Conservation (phyloP, 2,113 vertebrate genomes). For the Montifringilla adamsi region DNA sequence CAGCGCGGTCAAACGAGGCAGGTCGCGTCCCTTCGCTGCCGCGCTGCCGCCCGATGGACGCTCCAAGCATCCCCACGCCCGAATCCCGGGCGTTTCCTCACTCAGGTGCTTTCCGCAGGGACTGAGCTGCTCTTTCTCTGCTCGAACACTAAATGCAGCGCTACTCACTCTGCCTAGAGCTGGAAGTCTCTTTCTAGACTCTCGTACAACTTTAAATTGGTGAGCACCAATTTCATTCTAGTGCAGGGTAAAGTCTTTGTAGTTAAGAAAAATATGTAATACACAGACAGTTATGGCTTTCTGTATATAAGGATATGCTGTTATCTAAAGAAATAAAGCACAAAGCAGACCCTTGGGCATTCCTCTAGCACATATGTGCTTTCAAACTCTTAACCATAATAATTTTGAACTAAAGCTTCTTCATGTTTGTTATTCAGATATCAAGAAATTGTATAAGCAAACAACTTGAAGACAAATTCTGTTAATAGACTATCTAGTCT, state of each 20-base stretch:
- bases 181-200: neutral
- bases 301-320: neutral
- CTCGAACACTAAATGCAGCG: neutral
- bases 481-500: neutral
- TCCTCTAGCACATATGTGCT: neutral
- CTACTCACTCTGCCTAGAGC: accelerated
- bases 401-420: neutral
- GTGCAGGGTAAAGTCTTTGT: neutral
- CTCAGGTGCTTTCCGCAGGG: accelerated
- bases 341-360: neutral
- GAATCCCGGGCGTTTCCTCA: accelerated
- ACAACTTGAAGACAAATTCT: neutral
- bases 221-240: neutral
- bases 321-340: neutral
- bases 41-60: neutral
- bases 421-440: neutral
- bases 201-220: neutral
- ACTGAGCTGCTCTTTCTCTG: neutral
- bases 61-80: neutral
- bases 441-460: neutral
- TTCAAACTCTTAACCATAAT: neutral
- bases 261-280: neutral
- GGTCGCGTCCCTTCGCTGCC: neutral
- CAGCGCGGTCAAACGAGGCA: too few species aligned
- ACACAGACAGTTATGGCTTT: neutral